A percentile compares a stretch with the other conserved stretches of the same genome.
Evolutionary conservation across 2,888 invertebrate species (phyloP).

Genomic region (Metellina segmentata): DNA sequence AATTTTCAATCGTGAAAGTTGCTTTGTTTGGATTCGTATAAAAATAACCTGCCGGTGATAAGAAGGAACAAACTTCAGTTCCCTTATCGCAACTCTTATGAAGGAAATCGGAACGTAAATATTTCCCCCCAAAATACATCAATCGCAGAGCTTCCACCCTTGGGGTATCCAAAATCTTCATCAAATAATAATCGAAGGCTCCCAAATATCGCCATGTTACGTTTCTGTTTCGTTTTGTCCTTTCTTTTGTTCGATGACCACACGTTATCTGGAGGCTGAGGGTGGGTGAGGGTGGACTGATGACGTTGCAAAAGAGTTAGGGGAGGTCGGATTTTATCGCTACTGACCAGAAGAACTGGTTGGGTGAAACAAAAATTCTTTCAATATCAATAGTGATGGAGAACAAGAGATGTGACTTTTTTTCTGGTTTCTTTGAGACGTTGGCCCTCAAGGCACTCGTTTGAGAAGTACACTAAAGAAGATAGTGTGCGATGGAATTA

Average conservation of each 20-base stretch:
- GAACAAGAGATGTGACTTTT: background rate
- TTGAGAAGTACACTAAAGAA: slow-evolving; percentile 2
- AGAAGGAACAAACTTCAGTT: background rate
- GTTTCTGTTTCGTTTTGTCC: background rate
- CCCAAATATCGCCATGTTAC: slow-evolving; percentile 14
- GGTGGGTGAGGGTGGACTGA: background rate
- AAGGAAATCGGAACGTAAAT: slow-evolving; percentile 35
- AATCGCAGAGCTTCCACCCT: background rate
- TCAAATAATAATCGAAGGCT: slow-evolving; percentile 34
- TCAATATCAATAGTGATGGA: slow-evolving; percentile 16
- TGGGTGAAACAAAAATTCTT: slow-evolving; percentile 36
- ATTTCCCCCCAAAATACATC: slow-evolving; percentile 17
- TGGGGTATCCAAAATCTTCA: background rate
- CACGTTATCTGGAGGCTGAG: slow-evolving; percentile 11
- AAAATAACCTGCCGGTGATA: background rate
- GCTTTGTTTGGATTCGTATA: background rate
- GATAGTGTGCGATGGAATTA: slow-evolving; percentile 23
- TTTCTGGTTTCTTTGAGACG: background rate
- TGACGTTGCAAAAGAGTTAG: background rate
- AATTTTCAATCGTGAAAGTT: no score
- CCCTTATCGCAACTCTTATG: background rate
- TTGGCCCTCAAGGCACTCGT: slow-evolving; percentile 6
- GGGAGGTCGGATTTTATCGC: slow-evolving; percentile 18
- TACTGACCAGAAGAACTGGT: slow-evolving; percentile 33
- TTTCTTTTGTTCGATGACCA: background rate